Base-by-base conservation (phyloP, 2,888 invertebrate species). In the Lycia hirtaria region DNA sequence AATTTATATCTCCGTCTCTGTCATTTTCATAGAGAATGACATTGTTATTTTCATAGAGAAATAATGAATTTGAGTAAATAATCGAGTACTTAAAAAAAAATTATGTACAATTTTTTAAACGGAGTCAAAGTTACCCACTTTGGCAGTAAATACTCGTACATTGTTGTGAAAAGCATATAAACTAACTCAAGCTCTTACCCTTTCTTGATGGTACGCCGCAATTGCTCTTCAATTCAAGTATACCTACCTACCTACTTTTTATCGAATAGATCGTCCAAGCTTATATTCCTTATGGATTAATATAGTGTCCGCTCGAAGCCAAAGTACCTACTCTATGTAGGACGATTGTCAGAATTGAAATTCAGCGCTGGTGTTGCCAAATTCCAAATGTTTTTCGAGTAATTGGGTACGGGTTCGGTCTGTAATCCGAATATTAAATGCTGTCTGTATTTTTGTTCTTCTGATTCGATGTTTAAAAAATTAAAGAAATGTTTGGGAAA, bases 341-440 rank as follows among this genome's bases (percentile, higher is more conserved):
- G 30, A 33, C 32, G 32, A 40, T 22, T 24, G 40, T 33, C 15
- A 22, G 40, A 47, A 47, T 47, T 54, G 47, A 47, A 54, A 54
- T 54, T 54, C 47, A 32, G 33, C 38, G 47, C 30, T 38, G n/a
- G 47, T 54, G 47, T 40, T 40, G 45, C 53, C 45, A 54, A 47
- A 30, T 38, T 40, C 45, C 24, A 47, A 54, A 40, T 45, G 45
- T 32, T 45, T 53, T 54, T 44, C 38, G 20, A 22, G 53, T 45
- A 47, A 54, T 54, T 38, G 45, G 44, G 45, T 40, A 50, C 14
- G 19, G 33, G 26, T 37, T 28, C 10, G 28, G 30, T 24, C 47
- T 33, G 15, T 47, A 24, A 35, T 44, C 19, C 44, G 28, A 44
- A 44, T 44, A 44, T 44, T 32, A 44, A 44, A 44, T 28, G 10